Conservation (phyloP, 2,113 vertebrate species). For the Centropus bengalensis region DNA sequence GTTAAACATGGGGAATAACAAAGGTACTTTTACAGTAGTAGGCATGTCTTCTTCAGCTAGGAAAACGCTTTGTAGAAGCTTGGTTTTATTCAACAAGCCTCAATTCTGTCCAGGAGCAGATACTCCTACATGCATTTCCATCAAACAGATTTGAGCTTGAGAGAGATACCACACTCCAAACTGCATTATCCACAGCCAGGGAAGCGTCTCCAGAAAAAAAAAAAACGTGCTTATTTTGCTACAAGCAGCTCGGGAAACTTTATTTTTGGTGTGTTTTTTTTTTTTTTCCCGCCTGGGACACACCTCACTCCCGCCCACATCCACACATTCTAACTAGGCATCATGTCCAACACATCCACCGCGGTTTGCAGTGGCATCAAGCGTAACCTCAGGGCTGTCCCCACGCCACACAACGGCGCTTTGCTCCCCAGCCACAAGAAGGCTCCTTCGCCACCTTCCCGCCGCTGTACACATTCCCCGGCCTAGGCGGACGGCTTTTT, state of each 20-base stretch:
- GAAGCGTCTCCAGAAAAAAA: background rate
- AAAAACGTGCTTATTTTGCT: background rate
- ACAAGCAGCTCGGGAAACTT: background rate
- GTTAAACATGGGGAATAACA: background rate
- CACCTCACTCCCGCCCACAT: background rate
- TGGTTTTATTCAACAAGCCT: background rate
- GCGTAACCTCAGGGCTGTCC: background rate
- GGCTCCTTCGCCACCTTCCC: background rate
- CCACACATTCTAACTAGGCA: background rate
- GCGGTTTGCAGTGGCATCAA: background rate
- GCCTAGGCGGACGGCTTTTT: background rate
- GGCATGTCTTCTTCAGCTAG: background rate
- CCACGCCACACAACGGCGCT: background rate
- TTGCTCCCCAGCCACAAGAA: background rate
- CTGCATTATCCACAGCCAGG: background rate
- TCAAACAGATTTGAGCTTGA: background rate
- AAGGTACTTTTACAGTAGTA: background rate
- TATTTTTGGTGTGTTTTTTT: background rate
- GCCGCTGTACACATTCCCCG: background rate
- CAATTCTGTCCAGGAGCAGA: background rate
- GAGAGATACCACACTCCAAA: background rate
- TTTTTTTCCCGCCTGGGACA: background rate
- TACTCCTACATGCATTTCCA: background rate
- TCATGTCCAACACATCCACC: background rate
- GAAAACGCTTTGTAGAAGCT: background rate